Conservation (phyloP, 2,888 invertebrate genomes). For the Auanema freiburgensis region DNA sequence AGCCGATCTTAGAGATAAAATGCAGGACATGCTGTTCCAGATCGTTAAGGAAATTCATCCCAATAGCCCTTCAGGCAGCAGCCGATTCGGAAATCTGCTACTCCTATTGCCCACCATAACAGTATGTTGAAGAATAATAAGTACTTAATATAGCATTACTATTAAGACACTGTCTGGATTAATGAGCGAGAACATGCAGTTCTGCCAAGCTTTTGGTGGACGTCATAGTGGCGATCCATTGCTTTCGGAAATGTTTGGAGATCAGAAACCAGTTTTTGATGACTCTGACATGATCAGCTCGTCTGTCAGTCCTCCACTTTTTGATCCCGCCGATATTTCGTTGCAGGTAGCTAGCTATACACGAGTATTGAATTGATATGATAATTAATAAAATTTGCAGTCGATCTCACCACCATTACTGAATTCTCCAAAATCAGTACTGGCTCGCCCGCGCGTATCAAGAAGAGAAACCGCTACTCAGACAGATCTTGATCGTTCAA, state of each 20-base stretch:
- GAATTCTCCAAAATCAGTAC: conserved; percentile 12
- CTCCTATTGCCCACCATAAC: conserved; percentile 61
- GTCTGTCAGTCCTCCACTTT: conserved; percentile 49
- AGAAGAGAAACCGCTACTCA: conserved; percentile 31
- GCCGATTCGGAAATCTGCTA: conserved; percentile 60
- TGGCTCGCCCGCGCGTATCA: conserved; percentile 18
- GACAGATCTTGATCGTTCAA: conserved; percentile 27
- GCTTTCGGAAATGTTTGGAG: conserved; percentile 62
- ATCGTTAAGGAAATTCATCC: conserved; percentile 62
- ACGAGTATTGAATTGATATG: neutral
- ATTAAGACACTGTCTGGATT: conserved; percentile 60
- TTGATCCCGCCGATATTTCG: conserved; percentile 59
- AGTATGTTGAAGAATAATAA: conserved; percentile 26
- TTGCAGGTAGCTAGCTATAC: conserved; percentile 42
- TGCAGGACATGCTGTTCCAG: conserved; percentile 64
- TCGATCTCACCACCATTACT: conserved; percentile 20
- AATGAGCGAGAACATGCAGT: conserved; percentile 64
- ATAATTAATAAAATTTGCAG: conserved; percentile 11
- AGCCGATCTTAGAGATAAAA: conserved; percentile 57
- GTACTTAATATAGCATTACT: conserved; percentile 1
- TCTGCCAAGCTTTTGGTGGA: conserved; percentile 55
- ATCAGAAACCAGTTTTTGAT: conserved; percentile 32
- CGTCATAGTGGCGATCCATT: conserved; percentile 53
- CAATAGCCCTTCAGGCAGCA: conserved; percentile 49
- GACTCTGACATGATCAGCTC: conserved; percentile 42